phyloP scores from a whole-genome alignment of 2,888 invertebrate genomes.

The Drosophila eohydei region DNA sequence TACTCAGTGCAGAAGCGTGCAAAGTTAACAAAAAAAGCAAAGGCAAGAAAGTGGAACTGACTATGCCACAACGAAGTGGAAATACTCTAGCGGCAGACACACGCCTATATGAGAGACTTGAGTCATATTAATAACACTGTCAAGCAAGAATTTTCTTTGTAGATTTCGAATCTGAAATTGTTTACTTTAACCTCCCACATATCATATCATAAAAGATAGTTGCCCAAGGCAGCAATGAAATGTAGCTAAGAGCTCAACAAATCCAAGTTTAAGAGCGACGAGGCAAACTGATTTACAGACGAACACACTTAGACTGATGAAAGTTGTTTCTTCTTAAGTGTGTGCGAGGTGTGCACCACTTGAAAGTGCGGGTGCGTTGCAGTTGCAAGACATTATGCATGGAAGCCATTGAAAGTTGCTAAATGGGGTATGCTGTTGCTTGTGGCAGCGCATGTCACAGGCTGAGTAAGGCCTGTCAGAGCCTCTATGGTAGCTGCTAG shows the following conservation, averaged over 20 bases:
- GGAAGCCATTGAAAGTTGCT: too few relatives aligned
- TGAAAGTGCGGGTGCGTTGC: not conserved
- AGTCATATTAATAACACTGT: not conserved
- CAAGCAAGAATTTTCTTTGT: not conserved
- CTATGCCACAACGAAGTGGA: not conserved
- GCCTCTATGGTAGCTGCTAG: too few relatives aligned
- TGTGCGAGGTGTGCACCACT: constrained; percentile 31
- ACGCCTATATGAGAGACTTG: not conserved
- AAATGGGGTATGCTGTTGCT: not conserved
- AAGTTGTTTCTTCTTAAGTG: constrained; percentile 34
- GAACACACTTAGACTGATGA: constrained; percentile 12
- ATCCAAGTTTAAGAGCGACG: not conserved
- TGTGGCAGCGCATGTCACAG: not conserved
- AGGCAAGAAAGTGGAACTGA: not conserved
- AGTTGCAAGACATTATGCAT: constrained; percentile 1
- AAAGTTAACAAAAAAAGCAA: constrained; percentile 46
- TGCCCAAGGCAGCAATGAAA: not conserved
- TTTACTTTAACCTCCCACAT: not conserved
- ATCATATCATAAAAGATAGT: not conserved
- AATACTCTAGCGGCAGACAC: not conserved
- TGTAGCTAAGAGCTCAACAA: not conserved
- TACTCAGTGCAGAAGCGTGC: constrained; percentile 40
- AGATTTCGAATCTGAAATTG: not conserved
- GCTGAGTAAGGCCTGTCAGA: too few relatives aligned
- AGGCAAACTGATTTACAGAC: constrained; percentile 7